Evolutionary conservation across 2,113 vertebrate genomes (phyloP), one percentile per base, ranked within the genome.

Genomic region (Leiothrix lutea): DNA sequence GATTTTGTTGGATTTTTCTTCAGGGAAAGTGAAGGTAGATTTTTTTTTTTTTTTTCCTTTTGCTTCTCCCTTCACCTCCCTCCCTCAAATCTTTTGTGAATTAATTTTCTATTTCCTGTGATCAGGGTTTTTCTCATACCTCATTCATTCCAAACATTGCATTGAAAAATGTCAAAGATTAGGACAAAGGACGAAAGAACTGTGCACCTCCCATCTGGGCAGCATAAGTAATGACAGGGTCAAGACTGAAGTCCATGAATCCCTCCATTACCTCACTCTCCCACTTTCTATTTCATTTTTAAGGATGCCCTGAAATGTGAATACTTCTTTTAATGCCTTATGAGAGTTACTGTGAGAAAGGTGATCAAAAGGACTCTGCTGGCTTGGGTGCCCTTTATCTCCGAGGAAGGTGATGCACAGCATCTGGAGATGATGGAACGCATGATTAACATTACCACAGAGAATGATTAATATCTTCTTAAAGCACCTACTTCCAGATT

Each of bases 391-490:
- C 99, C 99, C 99, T 99, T 99, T 99, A 99, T 99, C 98, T 99
- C 98, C 65, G 98, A 98, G 99, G 98, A 99, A 99, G 99, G 99
- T 99, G 99, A 99, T 98, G 98, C 98, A 98, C 98, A 97, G 98
- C 99, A 99, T 99, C 99, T 99, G 99, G 98, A 99, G 98, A 99
- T 99, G 99, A 99, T 99, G 99, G 98, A 98, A 99, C 97, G 98
- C 98, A 98, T 99, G 99, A 99, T 99, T 99, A 99, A 99, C 99
- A 99, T 99, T 98, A 99, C 98, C 98, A 98, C 98, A 98, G 98
- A 98, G 99, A 98, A 99, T 99, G 99, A 99, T 99, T 99, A 99
- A 99, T 99, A 99, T 99, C 99, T 99, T 99, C 99, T 99, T 99
- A 99, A 99, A 99, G 98, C 98, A 98, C 98, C 99, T 98, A 99